phyloP scores from a whole-genome alignment of 2,113 vertebrate genomes.

The Sinocyclocheilus anophthalmus region DNA sequence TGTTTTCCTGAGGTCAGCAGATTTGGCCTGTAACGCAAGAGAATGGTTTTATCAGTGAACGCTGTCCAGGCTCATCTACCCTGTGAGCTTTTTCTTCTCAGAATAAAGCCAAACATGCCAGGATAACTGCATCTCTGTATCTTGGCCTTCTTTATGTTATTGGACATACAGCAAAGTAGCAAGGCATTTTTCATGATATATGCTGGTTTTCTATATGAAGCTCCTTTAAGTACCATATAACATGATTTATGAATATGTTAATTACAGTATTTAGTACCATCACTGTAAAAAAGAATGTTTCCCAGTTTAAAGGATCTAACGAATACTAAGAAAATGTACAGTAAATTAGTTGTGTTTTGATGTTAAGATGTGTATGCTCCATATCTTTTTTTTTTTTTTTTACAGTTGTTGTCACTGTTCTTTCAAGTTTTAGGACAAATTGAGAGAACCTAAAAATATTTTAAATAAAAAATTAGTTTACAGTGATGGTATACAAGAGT shows the following conservation, averaged over 20 bases:
- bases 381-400: too few relatives aligned
- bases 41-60: neutral
- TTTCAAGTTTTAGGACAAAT: too few relatives aligned
- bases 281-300: neutral
- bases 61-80: neutral
- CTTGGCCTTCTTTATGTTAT: neutral
- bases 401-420: neutral
- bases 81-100: neutral
- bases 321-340: too few relatives aligned
- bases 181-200: neutral
- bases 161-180: neutral
- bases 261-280: neutral
- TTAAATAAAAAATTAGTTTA: neutral
- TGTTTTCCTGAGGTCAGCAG: conserved; percentile 22
- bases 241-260: neutral
- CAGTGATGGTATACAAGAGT: neutral
- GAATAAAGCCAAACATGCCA: conserved; percentile 7
- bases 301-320: neutral
- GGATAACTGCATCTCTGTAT: neutral
- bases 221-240: neutral
- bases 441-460: neutral
- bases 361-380: too few relatives aligned
- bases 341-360: too few relatives aligned
- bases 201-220: neutral
- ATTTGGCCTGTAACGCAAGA: conserved; percentile 36